phyloP scores from a whole-genome alignment of 2,113 vertebrate genomes.

The Alosa alosa region DNA sequence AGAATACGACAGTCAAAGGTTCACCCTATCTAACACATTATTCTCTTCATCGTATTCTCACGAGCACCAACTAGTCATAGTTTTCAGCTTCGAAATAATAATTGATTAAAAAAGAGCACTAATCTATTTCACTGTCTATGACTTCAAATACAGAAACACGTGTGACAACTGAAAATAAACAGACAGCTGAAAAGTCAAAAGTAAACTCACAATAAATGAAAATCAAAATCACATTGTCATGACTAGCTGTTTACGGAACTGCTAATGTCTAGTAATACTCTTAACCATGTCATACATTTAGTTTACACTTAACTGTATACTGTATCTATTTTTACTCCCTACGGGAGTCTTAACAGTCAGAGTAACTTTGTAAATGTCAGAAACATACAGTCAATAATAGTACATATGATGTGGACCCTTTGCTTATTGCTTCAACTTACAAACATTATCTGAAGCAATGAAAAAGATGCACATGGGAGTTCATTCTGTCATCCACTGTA shows the following conservation, averaged over 20 bases:
- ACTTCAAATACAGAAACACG: slow-evolving; percentile 76
- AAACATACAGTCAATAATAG: slow-evolving; percentile 54
- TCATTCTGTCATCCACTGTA: slow-evolving; percentile 36
- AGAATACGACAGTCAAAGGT: slow-evolving; percentile 54
- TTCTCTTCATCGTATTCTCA: slow-evolving; percentile 45
- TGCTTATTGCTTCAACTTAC: slow-evolving; percentile 56
- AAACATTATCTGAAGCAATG: slow-evolving; percentile 53
- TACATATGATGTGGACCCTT: slow-evolving; percentile 52
- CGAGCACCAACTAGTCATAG: slow-evolving; percentile 62
- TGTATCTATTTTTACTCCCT: slow-evolving; percentile 57
- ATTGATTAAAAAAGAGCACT: slow-evolving; percentile 64
- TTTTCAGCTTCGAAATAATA: slow-evolving; percentile 63
- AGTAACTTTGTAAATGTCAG: slow-evolving; percentile 49
- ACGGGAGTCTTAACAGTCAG: slow-evolving; percentile 57
- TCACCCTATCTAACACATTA: slow-evolving; percentile 37
- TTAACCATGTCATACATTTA: slow-evolving; percentile 69
- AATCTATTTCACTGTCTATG: slow-evolving; percentile 66
- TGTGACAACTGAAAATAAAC: slow-evolving; percentile 71
- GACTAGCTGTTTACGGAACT: slow-evolving; percentile 72
- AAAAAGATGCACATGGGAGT: slow-evolving; percentile 37
- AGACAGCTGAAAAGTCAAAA: slow-evolving; percentile 65
- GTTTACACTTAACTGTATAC: slow-evolving; percentile 62
- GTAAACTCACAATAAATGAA: slow-evolving; percentile 68
- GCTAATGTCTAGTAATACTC: slow-evolving; percentile 65
- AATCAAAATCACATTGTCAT: slow-evolving; percentile 69